Evolutionary conservation across 2,888 invertebrate species (phyloP).

Genomic region (Dicyrtomina minuta): DNA sequence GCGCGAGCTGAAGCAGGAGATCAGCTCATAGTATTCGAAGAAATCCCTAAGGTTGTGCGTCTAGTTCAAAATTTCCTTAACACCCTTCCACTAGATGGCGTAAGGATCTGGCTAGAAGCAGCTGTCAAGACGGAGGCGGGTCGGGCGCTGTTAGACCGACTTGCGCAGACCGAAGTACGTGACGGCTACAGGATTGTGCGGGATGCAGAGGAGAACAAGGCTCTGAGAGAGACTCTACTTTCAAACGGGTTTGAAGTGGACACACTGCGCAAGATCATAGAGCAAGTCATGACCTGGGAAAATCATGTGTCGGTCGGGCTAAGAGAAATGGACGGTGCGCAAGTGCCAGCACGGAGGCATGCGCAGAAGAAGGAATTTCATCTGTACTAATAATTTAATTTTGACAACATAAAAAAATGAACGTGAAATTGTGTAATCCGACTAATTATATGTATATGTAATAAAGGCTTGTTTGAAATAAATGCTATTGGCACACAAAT

Average conservation of each 20-base stretch:
- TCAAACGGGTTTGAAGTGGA: slow-evolving; percentile 11
- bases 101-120: background rate
- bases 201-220: background rate
- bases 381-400: no score
- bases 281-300: slow-evolving; percentile 13
- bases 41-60: background rate
- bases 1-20: background rate
- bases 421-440: no score
- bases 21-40: background rate
- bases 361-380: no score
- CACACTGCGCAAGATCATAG: slow-evolving; percentile 12
- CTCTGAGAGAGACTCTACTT: background rate
- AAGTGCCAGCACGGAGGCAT: no score
- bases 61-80: slow-evolving; percentile 12
- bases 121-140: background rate
- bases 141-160: background rate
- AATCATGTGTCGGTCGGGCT: slow-evolving; percentile 14
- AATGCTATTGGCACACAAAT: no score
- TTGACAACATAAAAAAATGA: no score
- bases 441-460: no score
- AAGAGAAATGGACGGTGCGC: no score
- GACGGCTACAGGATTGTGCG: background rate
- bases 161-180: background rate
- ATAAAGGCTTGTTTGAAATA: no score
- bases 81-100: background rate